Evolutionary conservation across 2,888 invertebrate genomes (phyloP), one percentile per base, ranked within the genome.

Genomic region (Drosophila colorata): DNA sequence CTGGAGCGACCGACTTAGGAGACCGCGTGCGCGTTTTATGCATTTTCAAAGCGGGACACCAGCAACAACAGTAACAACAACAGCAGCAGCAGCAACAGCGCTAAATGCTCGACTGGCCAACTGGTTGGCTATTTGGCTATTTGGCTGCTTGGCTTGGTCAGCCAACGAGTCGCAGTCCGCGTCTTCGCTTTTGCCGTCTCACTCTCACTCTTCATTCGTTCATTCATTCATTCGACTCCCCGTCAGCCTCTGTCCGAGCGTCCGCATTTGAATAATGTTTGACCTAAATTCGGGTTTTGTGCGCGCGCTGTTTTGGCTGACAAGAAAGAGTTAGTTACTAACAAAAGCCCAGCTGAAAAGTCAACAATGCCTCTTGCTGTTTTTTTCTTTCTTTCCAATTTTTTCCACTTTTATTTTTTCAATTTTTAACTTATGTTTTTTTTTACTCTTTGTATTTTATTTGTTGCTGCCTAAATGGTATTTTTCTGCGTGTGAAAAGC

Each of bases 191-290:
- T 47, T 65, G 65, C 67, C 60, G 35, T 75, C 80, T 69, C 84
- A 83, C 86, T 84, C 86, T 84, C 83, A 74, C 86, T 84, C 71
- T 76, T 76, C 83, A 80, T 86, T 86, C 86, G 86, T 78, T 78
- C 76, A 68, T 25, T 53, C 58, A 43, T 43, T 43, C 64, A n/a
- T 47, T n/a, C 16, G 1, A 31, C 33, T 14, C 33, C 46, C 13
- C 43, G 37, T 8, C 44, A 13, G 37, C 25, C 43, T 3, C 40
- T 3, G 35, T 44, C 43, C 59, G 57, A 37, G 59, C 46, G 69
- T 59, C 57, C 66, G 76, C 72, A 83, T 83, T 83, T 83, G 86
- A 83, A 83, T 83, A 86, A 78, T 86, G 83, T 83, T 83, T 86
- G 83, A 84, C 83, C 83, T 57, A 84, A 84, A 84, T 84, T 78